Conservation (phyloP, 2,888 invertebrate species). For the Mythimna lalbum region DNA sequence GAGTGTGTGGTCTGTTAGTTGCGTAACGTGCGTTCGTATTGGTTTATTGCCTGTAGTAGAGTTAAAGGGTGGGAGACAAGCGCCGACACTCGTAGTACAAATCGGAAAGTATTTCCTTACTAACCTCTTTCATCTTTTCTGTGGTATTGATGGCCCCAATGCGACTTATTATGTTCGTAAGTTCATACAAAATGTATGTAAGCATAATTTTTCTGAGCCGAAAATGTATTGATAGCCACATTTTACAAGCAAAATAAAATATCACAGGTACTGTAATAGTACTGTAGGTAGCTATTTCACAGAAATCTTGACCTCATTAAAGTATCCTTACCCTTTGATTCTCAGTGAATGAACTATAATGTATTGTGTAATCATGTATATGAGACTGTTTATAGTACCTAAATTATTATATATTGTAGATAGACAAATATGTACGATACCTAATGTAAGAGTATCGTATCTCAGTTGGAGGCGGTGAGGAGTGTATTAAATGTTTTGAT, state of each 20-base stretch:
- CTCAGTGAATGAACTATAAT: not conserved
- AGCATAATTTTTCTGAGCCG: not conserved
- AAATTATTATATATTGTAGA: constrained; percentile 60
- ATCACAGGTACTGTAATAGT: too few relatives aligned
- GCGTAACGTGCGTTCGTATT: too few relatives aligned
- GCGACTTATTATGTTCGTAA: too few relatives aligned
- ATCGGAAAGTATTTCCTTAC: too few relatives aligned
- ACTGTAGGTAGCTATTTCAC: not conserved
- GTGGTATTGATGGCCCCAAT: too few relatives aligned
- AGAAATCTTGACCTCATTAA: not conserved
- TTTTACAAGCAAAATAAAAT: not conserved
- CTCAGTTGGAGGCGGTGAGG: constrained; percentile 10
- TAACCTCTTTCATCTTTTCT: too few relatives aligned
- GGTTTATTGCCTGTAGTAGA: too few relatives aligned
- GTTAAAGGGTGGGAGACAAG: too few relatives aligned
- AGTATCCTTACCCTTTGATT: not conserved
- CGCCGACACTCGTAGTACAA: too few relatives aligned
- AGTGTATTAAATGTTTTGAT: constrained; percentile 60
- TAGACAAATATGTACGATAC: constrained; percentile 58
- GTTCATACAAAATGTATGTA: not conserved
- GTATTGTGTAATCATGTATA: constrained; percentile 43
- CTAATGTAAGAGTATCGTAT: constrained; percentile 47
- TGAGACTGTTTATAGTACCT: constrained; percentile 66
- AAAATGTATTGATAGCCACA: not conserved
- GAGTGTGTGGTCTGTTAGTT: too few relatives aligned